Evolutionary conservation across 1,140 invertebrate species (phyloP).

Genomic region (Dermatophagoides farinae): DNA sequence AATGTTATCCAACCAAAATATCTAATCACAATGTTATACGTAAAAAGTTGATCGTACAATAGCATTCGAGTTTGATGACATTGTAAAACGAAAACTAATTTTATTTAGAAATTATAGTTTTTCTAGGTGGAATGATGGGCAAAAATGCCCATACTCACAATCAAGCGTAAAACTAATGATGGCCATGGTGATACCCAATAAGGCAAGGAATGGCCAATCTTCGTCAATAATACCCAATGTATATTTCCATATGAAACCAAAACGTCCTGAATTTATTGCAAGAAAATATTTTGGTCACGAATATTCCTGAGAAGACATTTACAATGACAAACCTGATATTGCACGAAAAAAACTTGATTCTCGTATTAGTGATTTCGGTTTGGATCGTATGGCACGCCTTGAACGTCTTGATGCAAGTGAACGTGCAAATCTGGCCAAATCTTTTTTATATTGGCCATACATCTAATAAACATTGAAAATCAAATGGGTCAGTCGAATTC

Average conservation of each 20-base stretch:
- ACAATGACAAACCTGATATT: too few species aligned
- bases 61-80: conserved; percentile 45
- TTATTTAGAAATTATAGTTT: too few species aligned
- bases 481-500: too few species aligned
- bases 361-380: conserved; percentile 43
- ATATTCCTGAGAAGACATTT: too few species aligned
- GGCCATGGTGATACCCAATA: conserved; percentile 88
- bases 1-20: conserved; percentile 76
- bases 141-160: conserved; percentile 21
- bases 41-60: conserved; percentile 66
- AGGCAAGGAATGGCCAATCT: conserved; percentile 55
- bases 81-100: conserved; percentile 2
- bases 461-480: conserved; percentile 39
- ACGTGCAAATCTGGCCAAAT: conserved; percentile 76
- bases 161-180: conserved; percentile 87
- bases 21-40: conserved; percentile 48
- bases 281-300: too few species aligned
- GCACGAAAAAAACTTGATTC: conserved; percentile 30
- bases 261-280: conserved; percentile 6
- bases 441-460: conserved; percentile 89
- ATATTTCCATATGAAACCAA: conserved; percentile 46
- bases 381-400: background rate
- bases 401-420: conserved; percentile 56
- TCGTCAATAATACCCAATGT: conserved; percentile 28
- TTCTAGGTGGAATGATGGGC: too few species aligned